Evolutionary conservation across 2,888 invertebrate species (phyloP), one percentile per base, ranked within the genome.

Genomic region (Nemoura dubitans): DNA sequence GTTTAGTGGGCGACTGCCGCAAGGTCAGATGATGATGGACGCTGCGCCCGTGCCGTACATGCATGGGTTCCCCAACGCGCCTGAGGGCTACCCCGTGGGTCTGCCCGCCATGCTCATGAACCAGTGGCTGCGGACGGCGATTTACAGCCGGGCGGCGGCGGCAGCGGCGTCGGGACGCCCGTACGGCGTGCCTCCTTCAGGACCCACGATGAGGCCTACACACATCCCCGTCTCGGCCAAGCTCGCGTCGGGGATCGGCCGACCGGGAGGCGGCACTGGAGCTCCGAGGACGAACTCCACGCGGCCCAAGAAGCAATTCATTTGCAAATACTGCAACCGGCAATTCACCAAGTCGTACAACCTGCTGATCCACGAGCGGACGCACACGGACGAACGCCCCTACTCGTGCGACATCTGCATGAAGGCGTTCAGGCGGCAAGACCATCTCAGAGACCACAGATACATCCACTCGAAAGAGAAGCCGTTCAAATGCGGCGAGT

Each of bases 331-430:
- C 92, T 99, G 99, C 93, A 96, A 97, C 91, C 95, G 99, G 76
- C 98, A 98, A 91, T 99, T 99, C 92, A 99, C 98, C 89, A 99
- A 99, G 92, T 98, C 98, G 84, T 99, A 99, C 94, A 99, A 99
- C 92, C 94, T 99, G 89, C 94, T 99, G 90, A 99, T 99, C 89
- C 99, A 99, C 92, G 99, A 98, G 91, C 94, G 98, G 90, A 99
- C 98, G 0, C 99, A 99, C 91, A 99, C 98, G 76, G 98, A 98
- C 91, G 98, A 99, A 92, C 94, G 98, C 88, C 98, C 98, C 16
- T 99, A 98, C 92, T 96, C 97, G 77, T 98, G 98, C 91, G 98
- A 98, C 91, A 97, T 98, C 89, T 98, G 98, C 92, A 97, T 97
- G 89, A 98, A 98, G 92, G 97, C 98, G 27, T 99, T 98, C 93